Base-by-base conservation (phyloP, 2,113 vertebrate species). In the Diglossa brunneiventris region DNA sequence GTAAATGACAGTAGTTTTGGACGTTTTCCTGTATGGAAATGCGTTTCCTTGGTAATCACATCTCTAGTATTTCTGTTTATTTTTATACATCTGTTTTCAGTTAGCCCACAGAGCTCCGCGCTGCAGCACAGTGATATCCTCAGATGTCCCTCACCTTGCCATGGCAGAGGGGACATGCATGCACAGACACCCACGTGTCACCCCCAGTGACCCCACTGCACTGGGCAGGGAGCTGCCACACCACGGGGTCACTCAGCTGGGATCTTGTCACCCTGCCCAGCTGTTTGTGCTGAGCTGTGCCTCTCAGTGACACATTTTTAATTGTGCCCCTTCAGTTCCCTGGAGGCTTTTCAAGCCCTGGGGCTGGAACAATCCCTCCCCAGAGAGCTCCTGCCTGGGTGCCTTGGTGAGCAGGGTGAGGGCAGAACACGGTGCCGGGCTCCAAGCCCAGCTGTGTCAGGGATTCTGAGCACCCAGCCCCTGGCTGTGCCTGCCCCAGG, bases 1-100 rank as follows among this genome's bases (percentile, higher is more conserved):
- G 93, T 84, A 68, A 90, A 64, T 75, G 95, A 75, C 92, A 89
- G 91, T 92, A n/a, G 19, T 89, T 95, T 94, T 95, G 96, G 95
- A 91, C 37, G 11, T 94, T 94, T 95, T 94, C 95, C 94, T 96
- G 56, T 94, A 96, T 96, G 89, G 28, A 95, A 95, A 95, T 97
- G 94, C 28, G 96, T 97, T 95, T 97, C 96, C 96, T 97, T 96
- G 96, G 96, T 95, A 96, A 97, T 97, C 92, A 87, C 94, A 94
- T 94, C 94, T 91, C 92, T 89, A 91, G 92, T 95, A 92, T 96
- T 95, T 91, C 95, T 95, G 89, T 96, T 97, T 95, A 94, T 92
- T 95, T 97, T 94, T 94, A 72, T 95, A 87, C 96, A 95, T 94
- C 96, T 97, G 95, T 75, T 94, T 95, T 89, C 0, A 6, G 62